Conservation (phyloP, 2,113 vertebrate species). For the Bambusicola thoracicus region DNA sequence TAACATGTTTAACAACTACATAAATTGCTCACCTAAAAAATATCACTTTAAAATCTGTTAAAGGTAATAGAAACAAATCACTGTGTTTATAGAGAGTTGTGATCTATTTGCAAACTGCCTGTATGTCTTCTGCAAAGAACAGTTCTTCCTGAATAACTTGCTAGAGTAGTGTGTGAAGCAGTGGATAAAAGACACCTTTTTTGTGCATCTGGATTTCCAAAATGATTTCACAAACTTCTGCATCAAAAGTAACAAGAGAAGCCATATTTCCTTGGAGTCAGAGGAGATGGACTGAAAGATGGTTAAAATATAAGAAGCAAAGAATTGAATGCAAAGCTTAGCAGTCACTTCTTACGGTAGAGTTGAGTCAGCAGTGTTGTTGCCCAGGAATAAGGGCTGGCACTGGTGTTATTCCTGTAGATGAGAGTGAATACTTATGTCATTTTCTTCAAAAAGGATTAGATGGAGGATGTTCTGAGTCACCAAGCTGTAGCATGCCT, state of each 20-base stretch:
- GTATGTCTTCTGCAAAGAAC: background rate
- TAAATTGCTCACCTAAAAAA: background rate
- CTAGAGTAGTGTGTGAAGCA: background rate
- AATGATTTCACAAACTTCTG: background rate
- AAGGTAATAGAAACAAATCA: background rate
- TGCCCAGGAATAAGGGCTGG: background rate
- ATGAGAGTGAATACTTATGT: background rate
- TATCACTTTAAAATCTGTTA: background rate
- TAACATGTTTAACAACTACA: background rate
- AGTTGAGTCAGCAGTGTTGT: background rate
- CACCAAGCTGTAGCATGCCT: background rate
- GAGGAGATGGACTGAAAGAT: background rate
- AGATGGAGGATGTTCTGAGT: background rate
- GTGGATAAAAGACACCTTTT: fast-evolving
- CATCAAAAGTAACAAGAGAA: background rate
- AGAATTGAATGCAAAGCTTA: background rate
- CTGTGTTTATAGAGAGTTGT: background rate
- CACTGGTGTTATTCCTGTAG: background rate
- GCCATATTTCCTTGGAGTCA: background rate
- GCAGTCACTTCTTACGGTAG: background rate
- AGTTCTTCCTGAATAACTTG: background rate
- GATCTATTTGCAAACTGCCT: background rate
- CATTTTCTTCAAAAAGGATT: background rate
- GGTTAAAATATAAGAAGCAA: background rate
- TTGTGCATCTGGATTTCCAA: background rate